Percentiles rank a stretch among this genome's conserved stretches.
phyloP scores from a whole-genome alignment of 1,140 invertebrate species.

The Drosophila sturtevanti region DNA sequence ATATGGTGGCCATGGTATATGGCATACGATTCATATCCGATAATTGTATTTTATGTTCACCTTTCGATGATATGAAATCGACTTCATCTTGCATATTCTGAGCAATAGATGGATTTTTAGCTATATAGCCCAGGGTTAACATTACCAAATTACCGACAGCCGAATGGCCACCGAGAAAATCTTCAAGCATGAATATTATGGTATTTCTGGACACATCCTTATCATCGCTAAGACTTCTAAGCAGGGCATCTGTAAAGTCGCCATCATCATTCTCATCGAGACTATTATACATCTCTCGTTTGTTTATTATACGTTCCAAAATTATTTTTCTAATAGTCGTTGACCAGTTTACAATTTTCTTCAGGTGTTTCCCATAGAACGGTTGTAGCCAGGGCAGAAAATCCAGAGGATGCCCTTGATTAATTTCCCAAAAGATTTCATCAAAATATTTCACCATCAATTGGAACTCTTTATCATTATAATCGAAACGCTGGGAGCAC shows the following conservation, averaged over 20 bases:
- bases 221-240: constrained; percentile 87
- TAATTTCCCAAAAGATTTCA: constrained; percentile 94
- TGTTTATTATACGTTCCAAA: constrained; percentile 87
- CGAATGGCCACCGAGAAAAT: constrained; percentile 93
- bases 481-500: constrained; percentile 89
- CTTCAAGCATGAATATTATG: constrained; percentile 91
- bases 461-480: constrained; percentile 86
- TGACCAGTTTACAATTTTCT: constrained; percentile 87
- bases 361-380: constrained; percentile 88
- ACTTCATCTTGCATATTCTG: constrained; percentile 88
- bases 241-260: constrained; percentile 90
- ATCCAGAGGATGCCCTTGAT: constrained; percentile 93
- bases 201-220: constrained; percentile 86
- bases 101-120: constrained; percentile 86
- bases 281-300: constrained; percentile 85
- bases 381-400: constrained; percentile 92
- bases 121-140: constrained; percentile 88
- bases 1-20: constrained; percentile 92
- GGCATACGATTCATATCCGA: constrained; percentile 88
- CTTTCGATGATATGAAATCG: constrained; percentile 84
- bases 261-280: constrained; percentile 84
- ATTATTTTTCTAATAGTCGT: constrained; percentile 89
- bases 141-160: constrained; percentile 93
- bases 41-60: constrained; percentile 85
- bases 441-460: constrained; percentile 90